Percentiles rank a stretch among this genome's conserved stretches.
Evolutionary conservation across 2,113 vertebrate genomes (phyloP).

Genomic region (Willisornis vidua): DNA sequence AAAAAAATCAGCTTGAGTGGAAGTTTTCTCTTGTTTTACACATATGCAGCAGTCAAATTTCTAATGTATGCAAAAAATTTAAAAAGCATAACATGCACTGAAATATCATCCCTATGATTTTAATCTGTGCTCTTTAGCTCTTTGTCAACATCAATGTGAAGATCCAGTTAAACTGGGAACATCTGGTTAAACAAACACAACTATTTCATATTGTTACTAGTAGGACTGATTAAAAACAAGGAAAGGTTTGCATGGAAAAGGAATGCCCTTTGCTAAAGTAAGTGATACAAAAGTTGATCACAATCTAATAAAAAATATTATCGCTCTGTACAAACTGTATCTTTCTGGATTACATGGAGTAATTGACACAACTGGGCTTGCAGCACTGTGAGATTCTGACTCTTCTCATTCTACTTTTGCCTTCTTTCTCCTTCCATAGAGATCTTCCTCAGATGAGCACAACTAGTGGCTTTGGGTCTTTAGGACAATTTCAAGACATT

Average conservation of each 20-base stretch:
- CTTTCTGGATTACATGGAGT: background rate
- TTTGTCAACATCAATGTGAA: background rate
- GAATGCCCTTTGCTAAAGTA: background rate
- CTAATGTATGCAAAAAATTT: background rate
- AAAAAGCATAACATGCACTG: background rate
- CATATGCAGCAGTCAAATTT: background rate
- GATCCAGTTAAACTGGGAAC: background rate
- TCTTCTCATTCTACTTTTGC: background rate
- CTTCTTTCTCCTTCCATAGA: background rate
- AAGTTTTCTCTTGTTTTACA: background rate
- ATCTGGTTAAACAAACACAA: background rate
- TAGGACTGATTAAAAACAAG: background rate
- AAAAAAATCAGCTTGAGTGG: background rate
- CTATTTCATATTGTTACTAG: background rate
- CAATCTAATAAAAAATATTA: background rate
- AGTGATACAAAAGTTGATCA: background rate
- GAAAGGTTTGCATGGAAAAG: background rate
- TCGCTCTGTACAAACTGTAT: background rate
- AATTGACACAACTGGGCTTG: background rate
- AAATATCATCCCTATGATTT: background rate
- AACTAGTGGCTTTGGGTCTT: background rate
- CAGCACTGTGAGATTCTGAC: background rate
- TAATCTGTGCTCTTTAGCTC: background rate
- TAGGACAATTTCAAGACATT: background rate
- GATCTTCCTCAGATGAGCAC: background rate